A percentile compares a stretch with the other conserved stretches of the same genome.
Evolutionary conservation across 2,113 vertebrate species (phyloP).

Genomic region (Neogobius melanostomus): DNA sequence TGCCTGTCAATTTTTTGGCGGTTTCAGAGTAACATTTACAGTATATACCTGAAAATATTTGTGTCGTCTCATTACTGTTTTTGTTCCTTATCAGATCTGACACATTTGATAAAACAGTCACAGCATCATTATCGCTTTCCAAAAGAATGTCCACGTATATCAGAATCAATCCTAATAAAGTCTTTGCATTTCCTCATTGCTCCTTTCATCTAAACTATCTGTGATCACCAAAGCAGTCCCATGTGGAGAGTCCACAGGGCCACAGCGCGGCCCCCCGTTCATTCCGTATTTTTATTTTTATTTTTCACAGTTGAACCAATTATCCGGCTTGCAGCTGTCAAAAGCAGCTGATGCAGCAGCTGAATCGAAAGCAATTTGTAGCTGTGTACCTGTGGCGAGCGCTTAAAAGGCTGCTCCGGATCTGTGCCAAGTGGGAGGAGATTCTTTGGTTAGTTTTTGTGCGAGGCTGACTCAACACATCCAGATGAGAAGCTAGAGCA

Average conservation of each 20-base stretch:
- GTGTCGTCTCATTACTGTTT: no score
- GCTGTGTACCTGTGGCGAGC: conserved; percentile 63
- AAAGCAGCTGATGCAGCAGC: conserved; percentile 67
- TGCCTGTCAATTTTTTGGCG: no score
- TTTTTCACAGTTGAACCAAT: conserved; percentile 63
- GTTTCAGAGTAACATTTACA: no score
- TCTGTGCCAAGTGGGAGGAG: conserved; percentile 45
- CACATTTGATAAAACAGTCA: no score
- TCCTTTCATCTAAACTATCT: conserved; percentile 18
- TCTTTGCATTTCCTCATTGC: not conserved
- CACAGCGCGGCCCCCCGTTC: conserved; percentile 24
- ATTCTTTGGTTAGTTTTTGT: conserved; percentile 32
- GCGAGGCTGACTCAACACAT: conserved; percentile 65
- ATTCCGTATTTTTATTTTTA: conserved; percentile 39
- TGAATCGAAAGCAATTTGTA: conserved; percentile 68
- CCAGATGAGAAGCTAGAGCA: conserved; percentile 47
- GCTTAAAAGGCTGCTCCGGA: conserved; percentile 62
- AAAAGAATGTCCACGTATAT: no score
- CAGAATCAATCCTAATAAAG: no score
- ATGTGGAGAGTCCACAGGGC: conserved; percentile 19
- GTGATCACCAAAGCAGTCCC: conserved; percentile 35
- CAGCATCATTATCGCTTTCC: no score
- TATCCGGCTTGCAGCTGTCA: conserved; percentile 59
- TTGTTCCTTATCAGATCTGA: no score
- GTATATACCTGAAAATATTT: no score